phyloP scores from a whole-genome alignment of 2,797 vertebrate genomes.

The Orestias chungarensis region DNA sequence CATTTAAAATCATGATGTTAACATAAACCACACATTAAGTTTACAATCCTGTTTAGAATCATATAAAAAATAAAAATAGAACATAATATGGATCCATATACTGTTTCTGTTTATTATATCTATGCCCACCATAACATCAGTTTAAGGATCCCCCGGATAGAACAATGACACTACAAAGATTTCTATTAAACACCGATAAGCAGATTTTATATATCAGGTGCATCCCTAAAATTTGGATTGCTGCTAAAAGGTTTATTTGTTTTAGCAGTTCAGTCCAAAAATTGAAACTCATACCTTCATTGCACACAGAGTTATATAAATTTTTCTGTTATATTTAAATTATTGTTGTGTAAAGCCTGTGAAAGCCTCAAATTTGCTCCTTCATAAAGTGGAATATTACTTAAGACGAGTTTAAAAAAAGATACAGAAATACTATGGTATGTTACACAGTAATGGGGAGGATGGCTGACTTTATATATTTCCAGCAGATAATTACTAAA shows the following conservation, averaged over 20 bases:
- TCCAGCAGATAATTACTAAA: neutral
- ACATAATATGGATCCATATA: neutral
- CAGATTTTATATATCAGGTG: neutral
- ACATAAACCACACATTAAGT: neutral
- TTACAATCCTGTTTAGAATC: constrained; percentile 5
- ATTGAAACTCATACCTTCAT: neutral
- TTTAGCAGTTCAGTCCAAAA: neutral
- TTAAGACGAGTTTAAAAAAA: neutral
- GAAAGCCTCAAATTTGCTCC: neutral
- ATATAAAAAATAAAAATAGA: neutral
- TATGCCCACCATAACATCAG: neutral
- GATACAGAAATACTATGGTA: neutral
- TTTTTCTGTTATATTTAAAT: neutral
- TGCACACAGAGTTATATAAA: neutral
- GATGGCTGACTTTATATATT: neutral
- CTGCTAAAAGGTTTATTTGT: neutral
- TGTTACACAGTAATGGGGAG: neutral
- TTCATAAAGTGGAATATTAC: neutral
- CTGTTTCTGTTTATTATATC: neutral
- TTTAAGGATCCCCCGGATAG: neutral
- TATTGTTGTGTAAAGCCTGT: too few relatives aligned
- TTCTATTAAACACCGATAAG: neutral
- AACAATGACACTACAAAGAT: neutral
- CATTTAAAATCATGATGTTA: neutral
- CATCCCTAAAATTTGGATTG: too few relatives aligned